Evolutionary conservation across 2,113 vertebrate genomes (phyloP).

Genomic region (Oriolus oriolus): DNA sequence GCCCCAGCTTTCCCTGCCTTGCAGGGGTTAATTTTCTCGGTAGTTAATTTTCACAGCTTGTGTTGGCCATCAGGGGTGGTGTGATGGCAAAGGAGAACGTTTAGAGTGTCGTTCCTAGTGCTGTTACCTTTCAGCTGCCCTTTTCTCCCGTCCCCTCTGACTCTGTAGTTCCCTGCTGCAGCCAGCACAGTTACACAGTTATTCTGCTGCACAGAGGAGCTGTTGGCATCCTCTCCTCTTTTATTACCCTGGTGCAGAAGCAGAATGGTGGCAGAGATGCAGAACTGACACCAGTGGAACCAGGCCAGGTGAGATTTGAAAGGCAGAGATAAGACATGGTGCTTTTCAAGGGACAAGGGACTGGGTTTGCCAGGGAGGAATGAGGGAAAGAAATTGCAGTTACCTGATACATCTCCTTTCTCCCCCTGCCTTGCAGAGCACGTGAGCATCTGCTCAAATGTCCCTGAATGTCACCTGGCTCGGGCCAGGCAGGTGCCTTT

Average conservation of each 20-base stretch:
- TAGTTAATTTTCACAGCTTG: neutral
- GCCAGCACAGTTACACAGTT: rapidly evolving
- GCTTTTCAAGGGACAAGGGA: neutral
- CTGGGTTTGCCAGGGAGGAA: neutral
- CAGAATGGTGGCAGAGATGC: neutral
- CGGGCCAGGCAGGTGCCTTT: neutral
- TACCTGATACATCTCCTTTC: neutral
- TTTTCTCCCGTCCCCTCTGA: neutral
- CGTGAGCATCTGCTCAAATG: neutral
- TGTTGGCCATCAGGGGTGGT: neutral
- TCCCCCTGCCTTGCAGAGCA: neutral
- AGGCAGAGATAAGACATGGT: neutral
- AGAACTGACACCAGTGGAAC: neutral
- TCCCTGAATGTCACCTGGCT: neutral
- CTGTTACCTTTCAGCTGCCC: neutral
- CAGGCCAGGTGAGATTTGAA: neutral
- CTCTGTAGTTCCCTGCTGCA: neutral
- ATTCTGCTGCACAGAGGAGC: neutral
- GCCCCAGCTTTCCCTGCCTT: neutral
- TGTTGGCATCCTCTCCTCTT: neutral
- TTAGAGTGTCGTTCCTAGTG: neutral
- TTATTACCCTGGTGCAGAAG: neutral
- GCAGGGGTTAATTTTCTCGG: neutral
- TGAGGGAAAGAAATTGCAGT: neutral
- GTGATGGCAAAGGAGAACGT: neutral